Evolutionary conservation across 2,888 invertebrate genomes (phyloP).

Genomic region (Aspidapion aeneum): DNA sequence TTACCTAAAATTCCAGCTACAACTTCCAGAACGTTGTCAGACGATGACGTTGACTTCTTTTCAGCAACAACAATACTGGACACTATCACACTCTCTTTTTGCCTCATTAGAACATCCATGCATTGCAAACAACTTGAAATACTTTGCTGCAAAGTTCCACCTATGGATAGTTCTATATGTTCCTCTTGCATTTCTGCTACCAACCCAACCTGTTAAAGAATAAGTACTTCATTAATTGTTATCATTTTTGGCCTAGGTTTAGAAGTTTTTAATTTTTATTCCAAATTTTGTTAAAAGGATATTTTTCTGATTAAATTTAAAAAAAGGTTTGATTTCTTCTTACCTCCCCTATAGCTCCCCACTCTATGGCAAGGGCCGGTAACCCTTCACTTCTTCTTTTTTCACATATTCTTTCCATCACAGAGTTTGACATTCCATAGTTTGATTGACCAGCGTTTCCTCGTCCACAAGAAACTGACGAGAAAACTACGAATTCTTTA

Average conservation of each 20-base stretch:
- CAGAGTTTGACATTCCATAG: slow-evolving; percentile 87
- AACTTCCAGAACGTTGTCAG: slow-evolving; percentile 67
- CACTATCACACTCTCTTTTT: slow-evolving; percentile 56
- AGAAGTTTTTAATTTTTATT: too few relatives aligned
- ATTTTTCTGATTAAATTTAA: neutral
- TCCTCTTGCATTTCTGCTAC: slow-evolving; percentile 58
- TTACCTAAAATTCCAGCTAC: slow-evolving; percentile 59
- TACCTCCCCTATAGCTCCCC: slow-evolving; percentile 91
- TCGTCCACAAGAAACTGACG: slow-evolving; percentile 86
- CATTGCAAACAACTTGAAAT: slow-evolving; percentile 60
- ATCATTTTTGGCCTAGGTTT: neutral
- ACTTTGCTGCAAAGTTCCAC: slow-evolving; percentile 65
- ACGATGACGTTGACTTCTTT: slow-evolving; percentile 61
- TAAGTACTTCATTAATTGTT: too few relatives aligned
- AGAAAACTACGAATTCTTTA: slow-evolving; percentile 84
- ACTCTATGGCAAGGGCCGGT: slow-evolving; percentile 82
- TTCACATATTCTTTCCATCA: slow-evolving; percentile 87
- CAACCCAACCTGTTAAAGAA: slow-evolving; percentile 54
- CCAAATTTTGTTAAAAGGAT: neutral
- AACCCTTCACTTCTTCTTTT: slow-evolving; percentile 63
- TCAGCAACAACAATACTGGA: slow-evolving; percentile 86
- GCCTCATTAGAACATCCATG: slow-evolving; percentile 68
- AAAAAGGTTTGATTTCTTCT: slow-evolving; percentile 48
- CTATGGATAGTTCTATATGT: slow-evolving; percentile 46
- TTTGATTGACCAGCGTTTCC: slow-evolving; percentile 91